Conservation (phyloP, 2,888 invertebrate species). For the Hemaris fuciformis region DNA sequence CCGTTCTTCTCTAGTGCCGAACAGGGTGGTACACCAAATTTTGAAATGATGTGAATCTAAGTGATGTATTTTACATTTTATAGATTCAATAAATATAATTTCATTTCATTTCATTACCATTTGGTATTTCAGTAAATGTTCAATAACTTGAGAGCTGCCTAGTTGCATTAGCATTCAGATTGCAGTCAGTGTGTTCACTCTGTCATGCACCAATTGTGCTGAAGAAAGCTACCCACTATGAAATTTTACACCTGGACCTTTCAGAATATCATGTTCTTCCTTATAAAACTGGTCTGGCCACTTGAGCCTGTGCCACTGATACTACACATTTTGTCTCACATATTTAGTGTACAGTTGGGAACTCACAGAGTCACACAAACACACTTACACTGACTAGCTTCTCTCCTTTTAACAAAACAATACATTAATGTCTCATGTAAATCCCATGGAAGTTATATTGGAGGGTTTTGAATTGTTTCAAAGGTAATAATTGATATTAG, state of each 20-base stretch:
- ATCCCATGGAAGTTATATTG: too few species aligned
- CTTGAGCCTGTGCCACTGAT: background rate
- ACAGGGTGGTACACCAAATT: too few species aligned
- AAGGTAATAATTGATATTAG: too few species aligned
- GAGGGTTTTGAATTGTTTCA: too few species aligned
- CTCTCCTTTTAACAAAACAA: too few species aligned
- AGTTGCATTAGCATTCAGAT: slow-evolving; percentile 5
- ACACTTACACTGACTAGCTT: background rate
- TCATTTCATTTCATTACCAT: background rate
- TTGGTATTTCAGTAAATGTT: background rate
- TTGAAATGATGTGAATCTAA: too few species aligned
- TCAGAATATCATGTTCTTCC: slow-evolving; percentile 52
- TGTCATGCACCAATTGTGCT: slow-evolving; percentile 65
- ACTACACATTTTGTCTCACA: background rate
- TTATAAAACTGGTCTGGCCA: slow-evolving; percentile 34
- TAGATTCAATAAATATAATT: too few species aligned
- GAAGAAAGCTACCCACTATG: slow-evolving; percentile 53
- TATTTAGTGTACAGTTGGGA: background rate
- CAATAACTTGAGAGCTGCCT: background rate
- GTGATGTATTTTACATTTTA: too few species aligned
- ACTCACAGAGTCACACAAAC: background rate
- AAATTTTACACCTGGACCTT: slow-evolving; percentile 41
- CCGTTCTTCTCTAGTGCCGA: too few species aligned
- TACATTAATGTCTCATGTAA: too few species aligned
- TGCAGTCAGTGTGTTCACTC: slow-evolving; percentile 23